These are phyloP conservation scores for Anorthoa munda DNA, from an alignment of 2,888 invertebrate genomes.

Conservation along the genomic window DNA sequence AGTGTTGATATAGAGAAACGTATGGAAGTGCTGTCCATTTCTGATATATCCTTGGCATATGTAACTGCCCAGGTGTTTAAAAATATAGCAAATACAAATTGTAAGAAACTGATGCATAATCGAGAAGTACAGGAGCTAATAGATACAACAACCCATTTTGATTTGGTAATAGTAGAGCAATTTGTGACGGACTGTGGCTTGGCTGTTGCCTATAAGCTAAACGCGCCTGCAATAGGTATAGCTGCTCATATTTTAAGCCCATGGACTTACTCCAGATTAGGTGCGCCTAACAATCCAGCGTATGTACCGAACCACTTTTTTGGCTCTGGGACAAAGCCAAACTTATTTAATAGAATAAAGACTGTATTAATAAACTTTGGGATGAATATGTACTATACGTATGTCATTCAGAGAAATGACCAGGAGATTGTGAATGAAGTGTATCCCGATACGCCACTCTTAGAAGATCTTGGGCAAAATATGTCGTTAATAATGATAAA, in stretches of 20 bases:
- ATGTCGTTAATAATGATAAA: constrained; percentile 80
- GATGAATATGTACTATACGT: constrained; percentile 68
- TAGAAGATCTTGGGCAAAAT: constrained; percentile 73
- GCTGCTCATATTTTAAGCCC: constrained; percentile 54
- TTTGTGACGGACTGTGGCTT: constrained; percentile 91
- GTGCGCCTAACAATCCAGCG: constrained; percentile 89
- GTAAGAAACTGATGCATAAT: constrained; percentile 67
- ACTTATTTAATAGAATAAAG: constrained; percentile 81
- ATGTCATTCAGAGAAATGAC: constrained; percentile 70
- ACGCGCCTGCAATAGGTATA: constrained; percentile 88
- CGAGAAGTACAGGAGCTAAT: constrained; percentile 67
- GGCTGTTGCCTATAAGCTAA: constrained; percentile 88
- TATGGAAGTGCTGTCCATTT: constrained; percentile 31
- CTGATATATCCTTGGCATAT: constrained; percentile 53
- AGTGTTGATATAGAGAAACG: constrained; percentile 41
- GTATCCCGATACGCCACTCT: constrained; percentile 69
- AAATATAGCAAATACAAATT: constrained; percentile 65
- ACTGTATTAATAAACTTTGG: constrained; percentile 78
- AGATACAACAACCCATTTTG: constrained; percentile 81
- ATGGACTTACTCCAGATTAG: constrained; percentile 86
- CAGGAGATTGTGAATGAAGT: constrained; percentile 66
- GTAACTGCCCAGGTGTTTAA: constrained; percentile 42
- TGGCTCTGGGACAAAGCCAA: constrained; percentile 82
- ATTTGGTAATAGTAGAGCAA: constrained; percentile 89
- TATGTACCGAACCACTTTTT: constrained; percentile 90